Evolutionary conservation across 2,113 vertebrate genomes (phyloP), one percentile per base, ranked within the genome.

Genomic region (Nansenia antarctica): DNA sequence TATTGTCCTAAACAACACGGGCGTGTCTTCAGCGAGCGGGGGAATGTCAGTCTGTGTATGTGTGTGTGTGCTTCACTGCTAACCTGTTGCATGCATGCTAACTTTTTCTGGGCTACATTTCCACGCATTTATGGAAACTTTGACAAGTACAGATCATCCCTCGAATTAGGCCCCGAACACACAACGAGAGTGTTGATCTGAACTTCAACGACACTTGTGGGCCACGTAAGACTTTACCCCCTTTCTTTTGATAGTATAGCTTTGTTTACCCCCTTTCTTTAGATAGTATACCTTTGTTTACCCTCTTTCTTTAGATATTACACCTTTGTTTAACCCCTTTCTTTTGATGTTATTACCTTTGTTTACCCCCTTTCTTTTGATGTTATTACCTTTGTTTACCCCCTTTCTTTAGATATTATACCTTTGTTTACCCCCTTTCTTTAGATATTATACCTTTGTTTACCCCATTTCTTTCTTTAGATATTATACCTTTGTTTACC

Each of bases 231-330:
- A 31, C 58, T 65, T 5, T 0, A 20, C 52, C 18, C 11, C 45
- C 42, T 5, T 12, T 47, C 42, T 14, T 27, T 57, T 22, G 11
- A 54, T 65, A 57, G 72, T 34, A 27, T 88, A 96, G 95, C 96
- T 92, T 97, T 98, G 86, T n/a, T n/a, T n/a, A 98, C 94, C 84
- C 96, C 94, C 78, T 98, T 98, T 92, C 95, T 96, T 92, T 96
- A 96, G 81, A 98, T 97, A 32, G 95, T 98, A n/a, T n/a, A n/a
- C n/a, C n/a, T n/a, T n/a, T n/a, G n/a, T n/a, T n/a, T 35, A 7
- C 2, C 5, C 3, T 12, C 5, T 30, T 27, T 30, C 20, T 3
- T 26, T 26, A 49, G n/a, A 49, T 49, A 49, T 22, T n/a, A n/a
- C n/a, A n/a, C n/a, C n/a, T n/a, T n/a, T n/a, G n/a, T n/a, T n/a